Percentiles rank a stretch among this genome's conserved stretches.
Conservation (phyloP, 2,113 vertebrate species). For the Numida meleagris region DNA sequence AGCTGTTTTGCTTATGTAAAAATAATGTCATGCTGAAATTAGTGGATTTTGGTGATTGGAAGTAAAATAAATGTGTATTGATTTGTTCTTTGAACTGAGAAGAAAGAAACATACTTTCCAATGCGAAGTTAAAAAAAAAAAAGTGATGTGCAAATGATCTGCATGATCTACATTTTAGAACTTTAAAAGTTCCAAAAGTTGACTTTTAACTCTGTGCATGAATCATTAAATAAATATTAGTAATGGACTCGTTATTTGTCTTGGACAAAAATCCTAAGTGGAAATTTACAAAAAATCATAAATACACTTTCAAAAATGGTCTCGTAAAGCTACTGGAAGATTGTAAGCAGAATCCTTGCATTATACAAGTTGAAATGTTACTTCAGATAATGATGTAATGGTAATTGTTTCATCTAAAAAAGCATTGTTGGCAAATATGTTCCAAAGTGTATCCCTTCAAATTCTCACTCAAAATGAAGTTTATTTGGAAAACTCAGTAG, state of each 20-base stretch:
- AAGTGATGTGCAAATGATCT: not conserved
- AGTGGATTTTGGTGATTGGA: slow-evolving; percentile 17
- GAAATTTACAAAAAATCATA: not conserved
- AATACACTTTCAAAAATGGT: not conserved
- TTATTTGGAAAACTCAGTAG: not conserved
- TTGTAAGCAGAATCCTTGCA: not conserved
- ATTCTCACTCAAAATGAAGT: not conserved
- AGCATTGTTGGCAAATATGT: not conserved
- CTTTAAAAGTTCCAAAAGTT: not conserved
- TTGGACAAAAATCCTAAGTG: not conserved
- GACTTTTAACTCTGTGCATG: not conserved
- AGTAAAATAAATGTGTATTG: not conserved
- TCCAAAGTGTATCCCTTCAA: not conserved
- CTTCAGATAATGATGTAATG: not conserved
- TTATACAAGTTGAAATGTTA: not conserved
- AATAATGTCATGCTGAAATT: not conserved
- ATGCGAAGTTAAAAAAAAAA: not conserved
- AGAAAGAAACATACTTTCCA: not conserved
- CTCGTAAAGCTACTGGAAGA: not conserved
- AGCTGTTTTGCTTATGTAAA: not conserved
- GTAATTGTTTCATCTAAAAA: not conserved
- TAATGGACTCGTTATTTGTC: not conserved
- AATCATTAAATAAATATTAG: not conserved
- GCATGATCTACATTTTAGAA: not conserved
- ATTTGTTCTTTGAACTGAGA: not conserved